Percentiles rank a stretch among this genome's conserved stretches.
Conservation (phyloP, 2,888 invertebrate species). For the Odiellus spinosus region DNA sequence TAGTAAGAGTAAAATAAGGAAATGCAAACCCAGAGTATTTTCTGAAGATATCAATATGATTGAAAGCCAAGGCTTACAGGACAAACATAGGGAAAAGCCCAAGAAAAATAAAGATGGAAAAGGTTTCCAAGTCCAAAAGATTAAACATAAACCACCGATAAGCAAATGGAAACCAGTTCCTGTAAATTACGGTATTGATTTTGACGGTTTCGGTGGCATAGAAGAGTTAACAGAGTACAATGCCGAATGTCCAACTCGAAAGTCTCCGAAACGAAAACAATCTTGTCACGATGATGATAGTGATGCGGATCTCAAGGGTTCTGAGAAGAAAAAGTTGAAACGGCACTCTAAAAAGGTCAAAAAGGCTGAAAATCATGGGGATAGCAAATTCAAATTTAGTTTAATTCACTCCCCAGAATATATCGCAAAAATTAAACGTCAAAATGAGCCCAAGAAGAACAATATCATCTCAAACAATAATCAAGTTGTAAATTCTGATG, state of each 20-base stretch:
- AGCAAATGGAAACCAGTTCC: constrained; percentile 6
- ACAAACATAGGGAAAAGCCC: no score
- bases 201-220: constrained; percentile 55
- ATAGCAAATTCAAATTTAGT: not conserved
- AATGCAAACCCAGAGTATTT: no score
- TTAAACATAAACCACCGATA: no score
- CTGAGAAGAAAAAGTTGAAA: constrained; percentile 5
- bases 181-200: constrained; percentile 23
- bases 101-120: no score
- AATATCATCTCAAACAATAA: no score
- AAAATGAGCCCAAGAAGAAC: not conserved
- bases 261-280: constrained; percentile 3
- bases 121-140: no score
- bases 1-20: no score
- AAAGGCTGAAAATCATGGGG: not conserved
- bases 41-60: no score
- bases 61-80: no score
- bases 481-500: no score
- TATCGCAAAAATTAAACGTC: constrained; percentile 25
- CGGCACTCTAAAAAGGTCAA: no score
- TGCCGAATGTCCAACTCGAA: not conserved
- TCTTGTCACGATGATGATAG: constrained; percentile 13
- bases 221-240: constrained; percentile 43
- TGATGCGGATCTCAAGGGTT: constrained; percentile 20
- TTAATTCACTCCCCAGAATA: constrained; percentile 3